Base-by-base conservation (phyloP, 2,888 invertebrate species). In the Stenchaetothrips biformis region DNA sequence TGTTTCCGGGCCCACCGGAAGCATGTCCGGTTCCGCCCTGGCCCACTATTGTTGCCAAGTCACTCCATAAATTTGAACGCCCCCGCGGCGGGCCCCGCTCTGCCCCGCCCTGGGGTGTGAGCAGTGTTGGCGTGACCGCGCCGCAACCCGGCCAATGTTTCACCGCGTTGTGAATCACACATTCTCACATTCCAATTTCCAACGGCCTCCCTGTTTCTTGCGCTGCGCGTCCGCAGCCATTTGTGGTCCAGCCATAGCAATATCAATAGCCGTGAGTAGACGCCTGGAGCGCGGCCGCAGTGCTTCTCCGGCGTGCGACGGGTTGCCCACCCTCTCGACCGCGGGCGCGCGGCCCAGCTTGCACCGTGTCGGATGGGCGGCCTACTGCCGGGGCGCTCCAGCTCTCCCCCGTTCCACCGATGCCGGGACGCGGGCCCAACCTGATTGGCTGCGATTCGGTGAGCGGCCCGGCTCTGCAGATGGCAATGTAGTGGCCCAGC, bases 41-140 rank as follows among this genome's bases (percentile, higher is more conserved):
- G 25, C 67, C 67, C 67, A 74, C 67, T 74, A 74, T 74, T 74
- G 67, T 74, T 74, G 67, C 67, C 67, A 74, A 74, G 67, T 74
- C 67, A 74, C 67, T 74, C 67, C 67, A 74, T 74, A 74, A 74
- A 74, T 74, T 74, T 74, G 21, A 25, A 74, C 67, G 67, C 67
- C 67, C 67, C 67, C 21, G 11, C 67, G 0, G 53, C 16, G 53
- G 53, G 53, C 53, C 13, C 0, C 13, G 37, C 37, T 37, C 4
- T 37, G 37, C 37, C 37, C 37, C 37, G 37, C 37, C 4, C 37
- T 18, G 53, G 53, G 53, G 53, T 7, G 53, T 13, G 53, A 6
- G 53, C 4, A 4, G 53, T 4, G 13, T 11, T 53, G 13, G 53
- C 53, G 53, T 13, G 18, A 2, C 53, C 53, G 13, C 13, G 3